Evolutionary conservation across 2,797 vertebrate genomes (phyloP), one percentile per base, ranked within the genome.

Genomic region (Falco peregrinus): DNA sequence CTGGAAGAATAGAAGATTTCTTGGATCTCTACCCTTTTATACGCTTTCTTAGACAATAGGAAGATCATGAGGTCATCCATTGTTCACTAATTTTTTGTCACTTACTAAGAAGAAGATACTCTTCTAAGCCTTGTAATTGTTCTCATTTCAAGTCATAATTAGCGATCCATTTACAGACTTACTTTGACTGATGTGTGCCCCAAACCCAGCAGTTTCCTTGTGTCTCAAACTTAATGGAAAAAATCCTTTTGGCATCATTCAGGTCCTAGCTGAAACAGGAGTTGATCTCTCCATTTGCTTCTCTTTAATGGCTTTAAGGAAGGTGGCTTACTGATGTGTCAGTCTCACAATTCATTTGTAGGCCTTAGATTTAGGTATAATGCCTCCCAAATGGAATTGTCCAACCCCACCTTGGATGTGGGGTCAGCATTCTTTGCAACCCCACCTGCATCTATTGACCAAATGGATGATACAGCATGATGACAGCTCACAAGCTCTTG

Each of bases 371-470:
- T 84, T 73, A 11, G 54, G 47, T 25, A 53, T 35, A 33, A 73
- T 50, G 31, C 61, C 63, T 91, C 61, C 48, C 47, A 45, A 24
- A 77, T 0, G 1, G 33, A 22, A 48, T 35, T 5, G 1, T 6
- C 68, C 2, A 8, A 37, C 48, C 56, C 43, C 37, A 79, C 84
- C 74, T 87, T 7, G 10, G 33, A 8, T 4, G 17, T 24, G 33
- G 12, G 33, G 28, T 65, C 92, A 84, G 64, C 16, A 24, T 9
- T 41, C 57, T 87, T 63, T 11, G 48, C 7, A 37, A 12, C 67
- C 39, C 19, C 1, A 0, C 37, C 74, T n/a, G 28, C 41, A 4
- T 3, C 50, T 51, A 1, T 5, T 25, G 67, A 10, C n/a, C 0
- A 3, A 43, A 31, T 18, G n/a, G 51, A 28, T 87, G 87, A 93